These are phyloP conservation scores for Rhinophrynus dorsalis DNA, from an alignment of 2,797 vertebrate species.

Conservation along the genomic window DNA sequence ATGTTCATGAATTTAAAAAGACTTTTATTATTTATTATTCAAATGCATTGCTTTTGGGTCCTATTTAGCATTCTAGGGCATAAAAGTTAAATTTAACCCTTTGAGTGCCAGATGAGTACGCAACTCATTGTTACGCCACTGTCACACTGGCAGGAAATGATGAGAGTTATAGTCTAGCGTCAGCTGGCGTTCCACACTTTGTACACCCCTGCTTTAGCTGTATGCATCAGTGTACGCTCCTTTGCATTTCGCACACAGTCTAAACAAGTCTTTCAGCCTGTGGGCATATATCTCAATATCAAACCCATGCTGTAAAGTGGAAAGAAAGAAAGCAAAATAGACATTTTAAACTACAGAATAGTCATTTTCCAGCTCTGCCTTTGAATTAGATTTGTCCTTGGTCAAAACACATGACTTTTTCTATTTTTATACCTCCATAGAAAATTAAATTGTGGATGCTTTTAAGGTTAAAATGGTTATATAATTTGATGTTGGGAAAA, in stretches of 20 bases:
- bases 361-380: conserved; percentile 10
- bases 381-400: conserved; percentile 37
- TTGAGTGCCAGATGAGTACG: too few species aligned
- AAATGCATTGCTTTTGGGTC: too few species aligned
- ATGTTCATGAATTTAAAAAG: too few species aligned
- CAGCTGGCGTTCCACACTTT: too few species aligned
- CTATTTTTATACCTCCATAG: conserved; percentile 31
- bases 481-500: conserved; percentile 37
- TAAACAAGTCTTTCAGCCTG: background rate
- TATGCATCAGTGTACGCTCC: too few species aligned
- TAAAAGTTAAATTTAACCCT: too few species aligned
- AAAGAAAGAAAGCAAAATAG: background rate
- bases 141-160: too few species aligned
- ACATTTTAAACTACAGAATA: conserved; percentile 11
- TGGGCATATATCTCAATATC: background rate
- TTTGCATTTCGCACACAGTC: background rate
- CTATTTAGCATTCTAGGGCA: background rate
- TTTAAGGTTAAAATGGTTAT: conserved; percentile 29
- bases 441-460: conserved; percentile 25
- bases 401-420: conserved; percentile 5
- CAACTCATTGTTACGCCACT: too few species aligned
- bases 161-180: too few species aligned
- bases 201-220: too few species aligned
- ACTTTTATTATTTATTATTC: too few species aligned
- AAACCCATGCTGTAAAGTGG: conserved; percentile 7